Percentiles rank a stretch among this genome's conserved stretches.
Evolutionary conservation across 2,888 invertebrate genomes (phyloP).

Genomic region (Oegoconia quadripuncta): DNA sequence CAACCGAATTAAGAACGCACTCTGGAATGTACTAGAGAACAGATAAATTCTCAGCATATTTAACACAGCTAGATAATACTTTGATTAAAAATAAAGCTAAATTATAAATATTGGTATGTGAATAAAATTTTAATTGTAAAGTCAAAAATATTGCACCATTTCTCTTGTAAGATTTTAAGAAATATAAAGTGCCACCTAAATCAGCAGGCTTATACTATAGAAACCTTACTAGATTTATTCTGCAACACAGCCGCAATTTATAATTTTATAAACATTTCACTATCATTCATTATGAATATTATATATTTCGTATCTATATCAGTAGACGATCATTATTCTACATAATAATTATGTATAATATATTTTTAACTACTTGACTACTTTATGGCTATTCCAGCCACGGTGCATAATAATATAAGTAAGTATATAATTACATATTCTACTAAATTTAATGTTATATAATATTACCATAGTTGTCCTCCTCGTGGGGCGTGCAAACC

Average conservation of each 20-base stretch:
- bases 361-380: slow-evolving; percentile 40
- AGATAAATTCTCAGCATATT: slow-evolving; percentile 6
- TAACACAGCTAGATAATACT: slow-evolving; percentile 12
- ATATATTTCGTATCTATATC: slow-evolving; percentile 30
- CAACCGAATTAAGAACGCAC: slow-evolving; percentile 47
- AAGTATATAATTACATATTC: no score
- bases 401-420: slow-evolving; percentile 43
- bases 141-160: background rate
- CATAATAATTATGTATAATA: slow-evolving; percentile 30
- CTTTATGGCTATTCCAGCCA: slow-evolving; percentile 45
- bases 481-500: no score
- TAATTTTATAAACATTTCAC: slow-evolving; percentile 28
- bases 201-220: slow-evolving; percentile 36
- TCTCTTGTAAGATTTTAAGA: no score
- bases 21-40: slow-evolving; percentile 50
- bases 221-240: slow-evolving; percentile 51
- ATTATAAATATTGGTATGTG: no score
- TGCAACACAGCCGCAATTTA: slow-evolving; percentile 57
- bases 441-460: no score
- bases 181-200: slow-evolving; percentile 21
- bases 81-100: background rate
- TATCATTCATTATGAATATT: slow-evolving; percentile 28
- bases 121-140: background rate
- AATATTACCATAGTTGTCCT: no score
- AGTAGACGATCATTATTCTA: slow-evolving; percentile 26